Evolutionary conservation across 2,113 vertebrate species (phyloP).

Genomic region (Alouatta palliata): DNA sequence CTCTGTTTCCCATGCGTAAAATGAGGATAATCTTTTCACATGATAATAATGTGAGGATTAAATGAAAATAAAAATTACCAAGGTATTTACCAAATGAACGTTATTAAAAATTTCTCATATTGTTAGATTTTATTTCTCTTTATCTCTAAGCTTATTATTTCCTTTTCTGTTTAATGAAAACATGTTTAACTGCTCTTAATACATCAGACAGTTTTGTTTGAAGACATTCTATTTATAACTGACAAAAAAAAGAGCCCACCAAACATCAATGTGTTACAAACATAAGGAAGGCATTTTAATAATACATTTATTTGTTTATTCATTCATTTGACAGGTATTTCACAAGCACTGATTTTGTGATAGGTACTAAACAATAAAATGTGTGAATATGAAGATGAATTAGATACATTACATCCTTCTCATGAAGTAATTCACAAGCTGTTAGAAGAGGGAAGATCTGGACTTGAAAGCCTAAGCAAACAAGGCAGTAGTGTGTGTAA

Average conservation of each 20-base stretch:
- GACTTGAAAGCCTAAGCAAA: constrained; percentile 24
- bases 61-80: not conserved
- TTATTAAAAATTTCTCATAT: constrained; percentile 19
- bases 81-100: not conserved
- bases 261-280: not conserved
- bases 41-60: not conserved
- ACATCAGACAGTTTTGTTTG: not conserved
- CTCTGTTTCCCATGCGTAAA: not conserved
- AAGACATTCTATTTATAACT: not conserved
- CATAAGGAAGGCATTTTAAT: not conserved
- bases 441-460: not conserved
- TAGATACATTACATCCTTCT: not conserved
- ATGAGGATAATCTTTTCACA: not conserved
- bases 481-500: not conserved
- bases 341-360: not conserved
- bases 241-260: not conserved
- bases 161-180: not conserved
- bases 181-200: not conserved
- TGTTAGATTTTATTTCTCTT: not conserved
- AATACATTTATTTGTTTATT: not conserved
- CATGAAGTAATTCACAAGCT: constrained; percentile 10
- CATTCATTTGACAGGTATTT: constrained; percentile 15
- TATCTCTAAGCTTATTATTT: not conserved
- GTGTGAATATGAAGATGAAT: constrained; percentile 15
- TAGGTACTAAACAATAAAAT: not conserved